A percentile compares a stretch with the other conserved stretches of the same genome.
phyloP scores from a whole-genome alignment of 1,140 invertebrate genomes.

The Diachasmimorpha longicaudata region DNA sequence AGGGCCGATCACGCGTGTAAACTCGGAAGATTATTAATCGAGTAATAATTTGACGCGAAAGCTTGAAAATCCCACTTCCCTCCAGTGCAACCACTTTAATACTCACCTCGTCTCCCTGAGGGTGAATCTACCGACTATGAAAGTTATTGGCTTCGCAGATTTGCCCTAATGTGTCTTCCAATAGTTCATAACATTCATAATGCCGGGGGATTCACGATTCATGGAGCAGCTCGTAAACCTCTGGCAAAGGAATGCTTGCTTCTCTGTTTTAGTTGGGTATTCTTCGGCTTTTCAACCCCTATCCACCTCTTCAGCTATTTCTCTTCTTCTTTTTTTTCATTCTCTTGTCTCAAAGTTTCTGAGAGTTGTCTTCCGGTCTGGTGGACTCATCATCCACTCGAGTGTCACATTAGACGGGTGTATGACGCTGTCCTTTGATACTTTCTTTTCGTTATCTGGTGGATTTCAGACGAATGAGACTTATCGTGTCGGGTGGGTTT shows the following conservation, averaged over 20 bases:
- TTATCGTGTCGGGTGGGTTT: not conserved
- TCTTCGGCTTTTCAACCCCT: constrained; percentile 5
- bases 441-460: constrained; percentile 11
- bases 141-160: constrained; percentile 58
- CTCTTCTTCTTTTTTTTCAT: constrained; percentile 12
- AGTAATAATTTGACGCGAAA: constrained; percentile 55
- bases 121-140: constrained; percentile 30
- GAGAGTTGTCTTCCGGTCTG: constrained; percentile 8
- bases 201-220: constrained; percentile 31
- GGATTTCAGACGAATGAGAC: not conserved
- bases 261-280: constrained; percentile 21
- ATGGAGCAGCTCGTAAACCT: constrained; percentile 45
- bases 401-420: constrained; percentile 20
- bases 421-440: constrained; percentile 19
- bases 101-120: constrained; percentile 20
- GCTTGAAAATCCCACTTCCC: constrained; percentile 21
- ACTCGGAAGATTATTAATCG: constrained; percentile 59
- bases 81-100: too few species aligned
- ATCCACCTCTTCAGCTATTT: constrained; percentile 33
- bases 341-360: constrained; percentile 9
- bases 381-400: constrained; percentile 21
- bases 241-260: not conserved
- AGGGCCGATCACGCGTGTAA: constrained; percentile 61
- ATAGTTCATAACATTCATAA: constrained; percentile 52
- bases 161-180: constrained; percentile 59